Conservation (phyloP, 2,797 vertebrate genomes). For the Podargus strigoides region DNA sequence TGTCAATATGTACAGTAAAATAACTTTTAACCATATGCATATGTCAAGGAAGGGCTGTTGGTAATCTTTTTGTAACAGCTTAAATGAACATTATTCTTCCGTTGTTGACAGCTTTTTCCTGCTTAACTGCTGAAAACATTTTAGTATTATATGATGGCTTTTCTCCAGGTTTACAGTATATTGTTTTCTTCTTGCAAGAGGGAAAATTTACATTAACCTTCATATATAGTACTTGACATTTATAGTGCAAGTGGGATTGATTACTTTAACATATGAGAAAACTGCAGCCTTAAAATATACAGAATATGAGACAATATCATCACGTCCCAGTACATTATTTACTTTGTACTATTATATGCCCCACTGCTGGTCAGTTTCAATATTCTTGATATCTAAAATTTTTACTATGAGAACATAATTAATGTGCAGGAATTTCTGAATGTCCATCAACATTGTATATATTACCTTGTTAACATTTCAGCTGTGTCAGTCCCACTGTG, state of each 20-base stretch:
- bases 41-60: not conserved
- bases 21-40: slow-evolving; percentile 22
- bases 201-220: slow-evolving; percentile 37
- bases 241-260: slow-evolving; percentile 41
- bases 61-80: slow-evolving; percentile 33
- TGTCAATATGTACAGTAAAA: not conserved
- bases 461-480: not conserved
- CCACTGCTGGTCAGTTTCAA: not conserved
- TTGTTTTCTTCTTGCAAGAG: slow-evolving; percentile 17
- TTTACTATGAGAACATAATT: not conserved
- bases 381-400: not conserved
- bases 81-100: slow-evolving; percentile 35
- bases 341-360: not conserved
- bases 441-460: not conserved
- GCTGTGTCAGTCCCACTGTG: not conserved
- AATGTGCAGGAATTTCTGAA: not conserved
- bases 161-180: slow-evolving; percentile 13
- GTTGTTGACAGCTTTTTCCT: slow-evolving; percentile 56
- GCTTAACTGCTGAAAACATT: slow-evolving; percentile 26
- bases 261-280: slow-evolving; percentile 49
- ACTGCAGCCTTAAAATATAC: not conserved
- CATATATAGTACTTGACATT: slow-evolving; percentile 29
- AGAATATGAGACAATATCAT: not conserved
- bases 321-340: not conserved
- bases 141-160: not conserved